Percentiles rank a stretch among this genome's conserved stretches.
Evolutionary conservation across 2,888 invertebrate species (phyloP).

Genomic region (Neocrepidodera transversa): DNA sequence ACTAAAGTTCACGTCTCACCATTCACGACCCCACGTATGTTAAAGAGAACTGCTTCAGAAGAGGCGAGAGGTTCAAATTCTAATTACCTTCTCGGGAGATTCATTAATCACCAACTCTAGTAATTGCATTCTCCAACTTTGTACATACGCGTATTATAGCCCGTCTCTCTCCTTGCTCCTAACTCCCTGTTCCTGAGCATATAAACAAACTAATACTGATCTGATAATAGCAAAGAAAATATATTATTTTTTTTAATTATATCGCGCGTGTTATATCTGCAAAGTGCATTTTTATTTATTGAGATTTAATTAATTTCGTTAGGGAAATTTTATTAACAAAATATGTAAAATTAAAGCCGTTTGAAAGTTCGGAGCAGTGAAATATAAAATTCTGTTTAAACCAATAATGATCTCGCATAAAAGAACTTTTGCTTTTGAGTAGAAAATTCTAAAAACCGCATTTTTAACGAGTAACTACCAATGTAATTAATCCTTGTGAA

Average conservation of each 20-base stretch:
- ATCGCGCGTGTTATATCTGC: too few species aligned
- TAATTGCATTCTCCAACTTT: slow-evolving; percentile 61
- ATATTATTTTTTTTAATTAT: too few species aligned
- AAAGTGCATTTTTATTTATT: too few species aligned
- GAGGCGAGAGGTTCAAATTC: slow-evolving; percentile 59
- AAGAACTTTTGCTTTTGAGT: neutral
- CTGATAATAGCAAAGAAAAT: too few species aligned
- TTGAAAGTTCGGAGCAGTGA: too few species aligned
- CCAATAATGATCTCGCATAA: neutral
- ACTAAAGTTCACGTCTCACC: too few species aligned
- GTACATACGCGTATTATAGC: slow-evolving; percentile 57
- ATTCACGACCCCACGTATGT: too few species aligned
- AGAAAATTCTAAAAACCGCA: neutral
- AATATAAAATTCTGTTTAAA: neutral
- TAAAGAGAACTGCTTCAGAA: slow-evolving; percentile 34
- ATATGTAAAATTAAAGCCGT: too few species aligned
- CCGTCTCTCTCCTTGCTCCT: slow-evolving; percentile 14
- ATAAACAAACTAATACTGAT: slow-evolving; percentile 54
- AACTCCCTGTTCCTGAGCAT: slow-evolving; percentile 28
- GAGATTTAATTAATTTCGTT: too few species aligned
- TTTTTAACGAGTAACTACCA: slow-evolving; percentile 16
- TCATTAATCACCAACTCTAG: slow-evolving; percentile 62
- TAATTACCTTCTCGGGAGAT: slow-evolving; percentile 61
- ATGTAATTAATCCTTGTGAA: slow-evolving; percentile 16
- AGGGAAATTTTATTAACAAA: too few species aligned